Evolutionary conservation across 1,140 invertebrate species (phyloP), one percentile per base, ranked within the genome.

Genomic region (Drosophila persimilis): DNA sequence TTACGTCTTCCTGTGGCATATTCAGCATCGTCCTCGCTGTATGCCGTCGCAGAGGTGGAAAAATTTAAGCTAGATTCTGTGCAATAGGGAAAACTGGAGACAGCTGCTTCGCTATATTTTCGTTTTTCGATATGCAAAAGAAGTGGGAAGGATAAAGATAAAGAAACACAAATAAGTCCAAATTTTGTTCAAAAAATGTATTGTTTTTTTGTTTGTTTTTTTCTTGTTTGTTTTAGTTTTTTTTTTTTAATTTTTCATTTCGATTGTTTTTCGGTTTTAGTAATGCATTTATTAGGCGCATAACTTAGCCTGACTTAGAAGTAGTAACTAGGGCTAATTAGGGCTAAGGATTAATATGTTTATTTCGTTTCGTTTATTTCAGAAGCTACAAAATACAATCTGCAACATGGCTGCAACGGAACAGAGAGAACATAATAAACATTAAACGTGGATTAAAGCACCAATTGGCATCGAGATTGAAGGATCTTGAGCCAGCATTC

Each of bases 21-120:
- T 90, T 93, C 92, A 80, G 92, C 91, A 90, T 93, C 92, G 86
- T 93, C 92, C 91, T 93, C 92, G 83, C 92, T 93, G 78, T 92
- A 93, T 73, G 92, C 92, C 74, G 92, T 91, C 62, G 91, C 92
- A 51, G 92, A 89, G 84, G 91, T 91, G 75, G 91, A 91, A 80
- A 91, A 91, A 91, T 91, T 91, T 80, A 91, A 89, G 39, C 91
- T 91, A 89, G 91, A 91, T 91, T 91, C 90, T 89, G 86, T 86
- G 80, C 91, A 91, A 90, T 91, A 91, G 77, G 90, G 89, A 91
- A 91, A 91, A 89, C 90, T 91, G 83, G 90, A 88, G 76, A 91
- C 89, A 66, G 90, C 89, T 86, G 91, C 89, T 75, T 91, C 91
- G 81, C 91, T 91, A 89, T 81, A 89, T 80, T 81, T 67, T 67